Conservation (phyloP, 2,797 vertebrate species). For the Micropoecilia bifurca region DNA sequence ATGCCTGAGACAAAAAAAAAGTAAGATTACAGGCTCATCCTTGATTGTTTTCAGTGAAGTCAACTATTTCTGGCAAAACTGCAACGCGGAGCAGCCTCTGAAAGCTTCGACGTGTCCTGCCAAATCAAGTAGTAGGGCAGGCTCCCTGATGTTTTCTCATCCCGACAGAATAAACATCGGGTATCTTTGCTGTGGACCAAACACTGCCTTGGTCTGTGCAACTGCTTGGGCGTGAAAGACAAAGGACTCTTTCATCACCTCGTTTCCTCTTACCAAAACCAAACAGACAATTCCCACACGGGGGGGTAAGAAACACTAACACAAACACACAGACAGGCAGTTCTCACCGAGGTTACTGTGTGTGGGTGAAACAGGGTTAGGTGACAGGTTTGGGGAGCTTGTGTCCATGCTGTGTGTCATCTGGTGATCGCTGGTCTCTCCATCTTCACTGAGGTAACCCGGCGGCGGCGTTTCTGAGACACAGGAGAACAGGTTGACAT, state of each 20-base stretch:
- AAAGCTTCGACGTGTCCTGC: slow-evolving; percentile 47
- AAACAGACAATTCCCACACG: slow-evolving; percentile 58
- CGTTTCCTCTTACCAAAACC: slow-evolving; percentile 67
- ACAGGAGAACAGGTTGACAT: slow-evolving; percentile 13
- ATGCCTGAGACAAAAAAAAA: slow-evolving; percentile 34
- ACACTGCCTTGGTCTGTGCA: slow-evolving; percentile 51
- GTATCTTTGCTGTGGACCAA: slow-evolving; percentile 61
- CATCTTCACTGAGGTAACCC: slow-evolving; percentile 99
- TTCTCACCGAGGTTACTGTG: slow-evolving; percentile 93
- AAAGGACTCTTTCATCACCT: slow-evolving; percentile 76
- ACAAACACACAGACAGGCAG: slow-evolving; percentile 22
- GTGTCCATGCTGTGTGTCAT: slow-evolving; percentile 99
- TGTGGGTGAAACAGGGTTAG: slow-evolving; percentile 94
- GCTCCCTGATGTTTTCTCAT: slow-evolving; percentile 57
- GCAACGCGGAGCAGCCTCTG: slow-evolving; percentile 22
- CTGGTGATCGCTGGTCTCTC: slow-evolving; percentile 97
- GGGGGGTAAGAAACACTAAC: slow-evolving; percentile 31
- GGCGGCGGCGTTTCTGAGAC: slow-evolving; percentile 95
- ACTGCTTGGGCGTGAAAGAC: slow-evolving; percentile 51
- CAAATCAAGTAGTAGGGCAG: slow-evolving; percentile 50
- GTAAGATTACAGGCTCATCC: slow-evolving; percentile 74
- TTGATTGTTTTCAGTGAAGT: slow-evolving; percentile 54
- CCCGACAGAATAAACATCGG: slow-evolving; percentile 68
- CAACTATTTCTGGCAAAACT: slow-evolving; percentile 63
- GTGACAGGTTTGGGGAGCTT: slow-evolving; percentile 95